Base-by-base conservation (phyloP, 2,888 invertebrate species). In the Salticus scenicus region DNA sequence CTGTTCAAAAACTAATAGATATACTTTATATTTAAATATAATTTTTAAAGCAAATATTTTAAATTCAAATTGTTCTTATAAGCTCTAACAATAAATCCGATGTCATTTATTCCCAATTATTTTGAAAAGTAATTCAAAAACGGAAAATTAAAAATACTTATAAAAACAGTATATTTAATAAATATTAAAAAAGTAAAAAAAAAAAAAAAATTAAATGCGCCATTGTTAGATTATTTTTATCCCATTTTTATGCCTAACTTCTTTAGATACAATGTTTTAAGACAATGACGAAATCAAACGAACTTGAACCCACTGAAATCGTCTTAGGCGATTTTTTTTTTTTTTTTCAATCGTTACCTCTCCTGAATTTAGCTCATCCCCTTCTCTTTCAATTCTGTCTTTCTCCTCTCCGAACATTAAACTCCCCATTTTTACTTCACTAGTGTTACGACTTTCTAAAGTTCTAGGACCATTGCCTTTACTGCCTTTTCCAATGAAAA, bases 271-370 rank as follows among this genome's bases (percentile, higher is more conserved):
- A 83, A 77, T 57, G 67, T 72, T 63, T 76, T 31, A 66, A 77
- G 57, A 57, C 83, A 77, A 69, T 84, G 83, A 77, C 77, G 83
- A 84, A 84, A 84, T 84, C 83, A 73, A 84, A 66, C 73, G 77
- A 84, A 84, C 77, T 72, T 77, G 66, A 84, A 84, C 77, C 73
- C 83, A 84, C 78, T 77, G 64, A n/a, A 24, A 57, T 84, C 41
- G 27, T 41, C 47, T 47, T 20, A 70, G 66, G 41, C 70, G 81
- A 69, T 81, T 51, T 73, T 79, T 79, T 77, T 81, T 80, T 47
- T 33, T 31, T 37, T 28, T 17, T 28, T 41, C 17, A 41, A 41
- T 73, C 67, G 69, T 33, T 30, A 28, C 31, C 31, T 72, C 72
- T 30, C 27, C n/a, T 79, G 72, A 79, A 72, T 79, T 72, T 66